phyloP scores from a whole-genome alignment of 2,797 vertebrate species.

The Chelidonichthys spinosus region DNA sequence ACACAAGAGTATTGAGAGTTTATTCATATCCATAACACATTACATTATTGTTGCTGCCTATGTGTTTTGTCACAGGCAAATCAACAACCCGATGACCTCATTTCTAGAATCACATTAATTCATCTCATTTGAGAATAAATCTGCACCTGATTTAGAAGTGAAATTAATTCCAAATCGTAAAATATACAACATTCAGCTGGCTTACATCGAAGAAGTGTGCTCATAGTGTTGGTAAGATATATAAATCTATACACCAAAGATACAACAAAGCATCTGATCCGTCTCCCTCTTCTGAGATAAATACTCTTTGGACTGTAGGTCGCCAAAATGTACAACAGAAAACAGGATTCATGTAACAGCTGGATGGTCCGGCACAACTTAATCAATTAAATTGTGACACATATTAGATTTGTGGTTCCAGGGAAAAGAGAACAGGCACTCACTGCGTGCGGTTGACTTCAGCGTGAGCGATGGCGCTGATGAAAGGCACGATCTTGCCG shows the following conservation, averaged over 20 bases:
- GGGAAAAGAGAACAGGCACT: constrained; percentile 72
- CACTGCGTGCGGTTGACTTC: constrained; percentile 98
- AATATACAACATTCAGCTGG: neutral
- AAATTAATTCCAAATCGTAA: neutral
- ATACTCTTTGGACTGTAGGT: too few species aligned
- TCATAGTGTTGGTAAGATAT: neutral
- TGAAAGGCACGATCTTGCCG: constrained; percentile 96
- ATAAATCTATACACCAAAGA: neutral
- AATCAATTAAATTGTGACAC: neutral
- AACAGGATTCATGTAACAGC: neutral
- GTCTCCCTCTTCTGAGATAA: neutral
- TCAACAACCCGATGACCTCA: neutral
- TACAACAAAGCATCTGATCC: neutral
- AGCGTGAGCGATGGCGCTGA: constrained; percentile 94
- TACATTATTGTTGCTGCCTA: neutral
- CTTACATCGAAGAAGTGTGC: neutral
- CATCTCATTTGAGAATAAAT: neutral
- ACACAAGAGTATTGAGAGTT: neutral
- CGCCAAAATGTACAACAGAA: too few species aligned
- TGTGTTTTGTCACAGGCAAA: constrained; percentile 6
- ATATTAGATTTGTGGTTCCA: neutral
- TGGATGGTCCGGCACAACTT: neutral
- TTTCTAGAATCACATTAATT: constrained; percentile 11
- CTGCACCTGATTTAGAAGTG: neutral
- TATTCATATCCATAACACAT: constrained; percentile 23